A percentile compares a stretch with the other conserved stretches of the same genome.
These are phyloP conservation scores for Myiotriccus ornatus DNA, from an alignment of 2,797 vertebrate genomes.

Conservation along the genomic window DNA sequence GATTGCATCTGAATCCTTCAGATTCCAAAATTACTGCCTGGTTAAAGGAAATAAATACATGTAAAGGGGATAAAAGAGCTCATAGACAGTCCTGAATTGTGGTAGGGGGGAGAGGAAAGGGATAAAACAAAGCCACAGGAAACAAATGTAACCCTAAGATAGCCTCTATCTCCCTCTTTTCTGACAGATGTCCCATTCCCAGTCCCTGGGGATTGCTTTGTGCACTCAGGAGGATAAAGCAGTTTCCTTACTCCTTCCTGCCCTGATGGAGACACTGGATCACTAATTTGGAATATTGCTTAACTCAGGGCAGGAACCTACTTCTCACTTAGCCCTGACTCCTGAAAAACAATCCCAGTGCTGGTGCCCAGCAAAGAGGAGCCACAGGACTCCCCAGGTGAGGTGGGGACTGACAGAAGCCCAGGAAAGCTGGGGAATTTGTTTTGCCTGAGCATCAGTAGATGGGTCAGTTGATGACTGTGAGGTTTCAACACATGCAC, in stretches of 20 bases:
- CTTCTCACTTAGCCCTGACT: neutral
- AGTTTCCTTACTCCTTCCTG: conserved; percentile 28
- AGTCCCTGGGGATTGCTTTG: neutral
- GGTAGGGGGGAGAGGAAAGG: neutral
- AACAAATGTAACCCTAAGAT: conserved; percentile 16
- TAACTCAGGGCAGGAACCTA: neutral
- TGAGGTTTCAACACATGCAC: neutral
- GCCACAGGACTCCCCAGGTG: fast-evolving
- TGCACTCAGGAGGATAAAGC: neutral
- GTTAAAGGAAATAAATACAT: neutral
- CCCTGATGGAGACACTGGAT: neutral
- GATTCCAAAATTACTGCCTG: neutral
- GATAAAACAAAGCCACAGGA: conserved; percentile 7
- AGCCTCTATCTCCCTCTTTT: neutral
- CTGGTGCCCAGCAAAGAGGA: neutral
- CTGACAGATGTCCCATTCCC: neutral
- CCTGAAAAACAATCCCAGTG: neutral
- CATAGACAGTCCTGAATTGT: neutral
- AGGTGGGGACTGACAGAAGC: neutral
- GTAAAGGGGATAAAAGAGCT: neutral
- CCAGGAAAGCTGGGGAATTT: neutral
- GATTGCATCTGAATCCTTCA: neutral
- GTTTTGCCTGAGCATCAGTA: neutral
- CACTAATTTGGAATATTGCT: fast-evolving
- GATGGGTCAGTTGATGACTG: neutral